Conservation (phyloP, 2,888 invertebrate genomes). For the Limnephilus rhombicus region DNA sequence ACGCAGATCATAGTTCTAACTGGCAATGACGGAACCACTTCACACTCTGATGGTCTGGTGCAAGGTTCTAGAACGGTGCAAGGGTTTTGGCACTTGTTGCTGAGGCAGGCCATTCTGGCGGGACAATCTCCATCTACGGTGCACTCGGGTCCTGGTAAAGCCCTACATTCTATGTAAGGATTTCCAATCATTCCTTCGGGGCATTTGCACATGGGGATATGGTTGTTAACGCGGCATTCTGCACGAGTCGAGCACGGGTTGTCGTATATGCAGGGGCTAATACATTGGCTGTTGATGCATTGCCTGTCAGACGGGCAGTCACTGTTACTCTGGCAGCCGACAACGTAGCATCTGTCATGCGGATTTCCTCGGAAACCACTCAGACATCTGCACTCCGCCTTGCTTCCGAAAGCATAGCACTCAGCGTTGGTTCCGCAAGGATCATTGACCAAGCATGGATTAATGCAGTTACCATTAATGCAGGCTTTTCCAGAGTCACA, state of each 20-base stretch:
- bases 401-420: constrained; percentile 85
- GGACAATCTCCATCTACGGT: constrained; percentile 90
- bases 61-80: constrained; percentile 89
- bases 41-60: constrained; percentile 86
- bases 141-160: constrained; percentile 87
- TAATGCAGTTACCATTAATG: constrained; percentile 90
- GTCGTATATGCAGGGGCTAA: constrained; percentile 88
- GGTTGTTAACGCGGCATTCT: constrained; percentile 89
- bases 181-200: constrained; percentile 86
- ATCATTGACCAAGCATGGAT: constrained; percentile 89
- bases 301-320: constrained; percentile 92
- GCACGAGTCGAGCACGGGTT: constrained; percentile 88
- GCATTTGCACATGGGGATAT: constrained; percentile 91
- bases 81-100: constrained; percentile 89
- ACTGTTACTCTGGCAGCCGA: constrained; percentile 91
- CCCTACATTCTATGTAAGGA: constrained; percentile 88
- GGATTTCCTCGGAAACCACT: constrained; percentile 90
- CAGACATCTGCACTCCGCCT: constrained; percentile 87
- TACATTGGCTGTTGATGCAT: constrained; percentile 91
- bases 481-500: constrained; percentile 91
- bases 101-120: constrained; percentile 87
- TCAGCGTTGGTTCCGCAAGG: constrained; percentile 91
- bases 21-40: constrained; percentile 88
- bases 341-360: constrained; percentile 84
- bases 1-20: constrained; percentile 93